Evolutionary conservation across 2,888 invertebrate species (phyloP).

Genomic region (Dryocosmus kuriphilus): DNA sequence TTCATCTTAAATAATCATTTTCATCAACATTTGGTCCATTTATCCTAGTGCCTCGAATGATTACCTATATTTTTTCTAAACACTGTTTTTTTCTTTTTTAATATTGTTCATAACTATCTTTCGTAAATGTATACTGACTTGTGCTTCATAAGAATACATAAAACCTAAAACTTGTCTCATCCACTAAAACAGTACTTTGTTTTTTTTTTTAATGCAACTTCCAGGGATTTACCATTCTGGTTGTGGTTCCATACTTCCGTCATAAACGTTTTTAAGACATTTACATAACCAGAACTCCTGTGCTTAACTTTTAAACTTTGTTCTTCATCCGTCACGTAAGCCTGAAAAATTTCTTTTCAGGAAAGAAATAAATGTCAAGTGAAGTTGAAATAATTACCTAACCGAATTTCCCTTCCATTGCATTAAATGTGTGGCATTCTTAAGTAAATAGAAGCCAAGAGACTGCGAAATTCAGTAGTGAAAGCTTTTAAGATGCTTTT

Average conservation of each 20-base stretch:
- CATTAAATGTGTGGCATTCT: neutral
- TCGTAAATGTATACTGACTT: neutral
- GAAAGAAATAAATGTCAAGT: neutral
- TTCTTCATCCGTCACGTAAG: neutral
- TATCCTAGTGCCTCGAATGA: too few relatives aligned
- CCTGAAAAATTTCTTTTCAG: neutral
- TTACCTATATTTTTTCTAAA: neutral
- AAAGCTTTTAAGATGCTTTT: neutral
- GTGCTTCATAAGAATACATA: neutral
- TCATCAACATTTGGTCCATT: too few relatives aligned
- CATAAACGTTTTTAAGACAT: constrained; percentile 19
- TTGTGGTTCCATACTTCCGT: neutral
- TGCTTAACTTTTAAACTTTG: constrained; percentile 22
- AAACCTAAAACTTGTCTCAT: neutral
- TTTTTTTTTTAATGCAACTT: neutral
- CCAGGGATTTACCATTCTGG: neutral
- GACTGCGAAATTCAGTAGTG: neutral
- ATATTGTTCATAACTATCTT: neutral
- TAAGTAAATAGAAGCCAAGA: neutral
- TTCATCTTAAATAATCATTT: too few relatives aligned
- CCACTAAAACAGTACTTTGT: neutral
- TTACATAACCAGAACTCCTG: constrained; percentile 23
- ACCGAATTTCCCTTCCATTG: neutral
- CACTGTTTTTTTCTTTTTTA: neutral
- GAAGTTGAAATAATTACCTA: neutral